Percentiles rank a stretch among this genome's conserved stretches.
These are phyloP conservation scores for Isichthys henryi DNA, from an alignment of 2,113 vertebrate species.

Conservation along the genomic window DNA sequence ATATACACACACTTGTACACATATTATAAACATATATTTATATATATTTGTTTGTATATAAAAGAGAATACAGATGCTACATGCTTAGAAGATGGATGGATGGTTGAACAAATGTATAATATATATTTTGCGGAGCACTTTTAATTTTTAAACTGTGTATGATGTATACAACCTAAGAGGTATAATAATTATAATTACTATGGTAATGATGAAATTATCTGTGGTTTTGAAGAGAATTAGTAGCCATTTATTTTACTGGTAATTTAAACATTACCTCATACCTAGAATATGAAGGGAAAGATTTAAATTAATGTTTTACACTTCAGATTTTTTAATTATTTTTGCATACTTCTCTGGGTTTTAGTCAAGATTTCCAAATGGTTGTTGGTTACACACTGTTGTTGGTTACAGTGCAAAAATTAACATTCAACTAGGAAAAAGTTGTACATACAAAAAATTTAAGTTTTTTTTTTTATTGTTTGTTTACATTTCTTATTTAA, in stretches of 20 bases:
- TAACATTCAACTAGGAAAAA: neutral
- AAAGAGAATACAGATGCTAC: neutral
- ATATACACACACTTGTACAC: no score
- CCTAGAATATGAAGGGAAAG: neutral
- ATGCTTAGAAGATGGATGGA: neutral
- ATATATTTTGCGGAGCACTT: neutral
- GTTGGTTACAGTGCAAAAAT: neutral
- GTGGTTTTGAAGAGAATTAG: neutral
- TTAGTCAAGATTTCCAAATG: neutral
- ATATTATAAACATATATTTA: no score
- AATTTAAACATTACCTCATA: neutral
- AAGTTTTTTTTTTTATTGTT: neutral
- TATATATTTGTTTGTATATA: neutral
- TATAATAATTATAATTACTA: neutral
- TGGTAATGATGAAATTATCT: neutral
- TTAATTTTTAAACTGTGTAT: neutral
- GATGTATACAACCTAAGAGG: neutral
- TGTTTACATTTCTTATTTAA: neutral
- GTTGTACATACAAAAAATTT: slow-evolving; percentile 10
- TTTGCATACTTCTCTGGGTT: neutral
- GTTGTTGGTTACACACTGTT: neutral
- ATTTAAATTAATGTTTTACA: neutral
- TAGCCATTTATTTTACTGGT: neutral
- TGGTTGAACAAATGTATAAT: neutral
- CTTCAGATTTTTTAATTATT: neutral